Conservation (phyloP, 2,113 vertebrate genomes). For the Coracopsis vasa region DNA sequence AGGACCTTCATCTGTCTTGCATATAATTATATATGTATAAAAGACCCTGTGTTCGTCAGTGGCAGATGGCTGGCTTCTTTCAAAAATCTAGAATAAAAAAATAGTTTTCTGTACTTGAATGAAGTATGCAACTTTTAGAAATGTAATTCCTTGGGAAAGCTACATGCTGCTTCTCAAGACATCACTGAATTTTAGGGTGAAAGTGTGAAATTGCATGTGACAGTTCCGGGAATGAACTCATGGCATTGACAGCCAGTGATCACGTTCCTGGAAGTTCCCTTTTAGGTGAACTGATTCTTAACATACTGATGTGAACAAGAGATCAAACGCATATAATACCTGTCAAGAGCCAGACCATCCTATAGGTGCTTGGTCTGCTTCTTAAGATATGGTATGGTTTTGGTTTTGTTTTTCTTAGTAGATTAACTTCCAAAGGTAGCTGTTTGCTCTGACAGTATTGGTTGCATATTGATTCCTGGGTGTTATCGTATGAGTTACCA, state of each 20-base stretch:
- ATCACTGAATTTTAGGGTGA: background rate
- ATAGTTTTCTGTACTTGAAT: background rate
- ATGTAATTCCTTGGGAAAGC: background rate
- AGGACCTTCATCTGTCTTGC: background rate
- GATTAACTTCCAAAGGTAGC: background rate
- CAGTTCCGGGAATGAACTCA: background rate
- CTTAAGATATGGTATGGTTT: background rate
- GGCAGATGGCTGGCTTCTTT: background rate
- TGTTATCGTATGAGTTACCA: background rate
- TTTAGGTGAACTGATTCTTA: background rate
- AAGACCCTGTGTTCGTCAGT: background rate
- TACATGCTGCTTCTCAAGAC: background rate
- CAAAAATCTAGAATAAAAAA: background rate
- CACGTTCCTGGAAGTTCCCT: background rate
- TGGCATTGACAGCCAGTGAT: background rate
- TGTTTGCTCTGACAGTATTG: background rate
- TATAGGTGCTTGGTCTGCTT: background rate
- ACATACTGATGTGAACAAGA: background rate
- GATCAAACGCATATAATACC: accelerated
- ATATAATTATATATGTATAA: background rate
- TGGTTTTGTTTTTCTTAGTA: background rate
- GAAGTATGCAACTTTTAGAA: background rate
- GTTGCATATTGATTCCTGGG: background rate
- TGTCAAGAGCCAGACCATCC: background rate
- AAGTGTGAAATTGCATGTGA: background rate